These are phyloP conservation scores for Oryzias javanicus DNA, from an alignment of 2,113 vertebrate species.

Conservation along the genomic window DNA sequence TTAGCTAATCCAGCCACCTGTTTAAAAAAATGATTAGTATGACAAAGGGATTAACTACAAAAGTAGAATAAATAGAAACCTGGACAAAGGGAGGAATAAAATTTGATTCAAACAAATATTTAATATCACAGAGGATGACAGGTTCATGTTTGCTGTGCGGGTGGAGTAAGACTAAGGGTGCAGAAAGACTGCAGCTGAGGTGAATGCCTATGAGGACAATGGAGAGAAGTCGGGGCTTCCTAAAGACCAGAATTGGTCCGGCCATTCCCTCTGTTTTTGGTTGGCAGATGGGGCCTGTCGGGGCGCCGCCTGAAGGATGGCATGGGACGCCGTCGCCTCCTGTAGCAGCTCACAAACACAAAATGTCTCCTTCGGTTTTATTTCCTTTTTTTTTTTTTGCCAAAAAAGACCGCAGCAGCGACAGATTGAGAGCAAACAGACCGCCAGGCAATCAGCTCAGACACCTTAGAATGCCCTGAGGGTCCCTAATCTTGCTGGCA, in stretches of 20 bases:
- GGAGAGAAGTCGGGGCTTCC: constrained; percentile 20
- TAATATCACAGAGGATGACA: constrained; percentile 26
- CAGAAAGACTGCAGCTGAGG: not conserved
- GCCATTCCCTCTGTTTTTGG: constrained; percentile 47
- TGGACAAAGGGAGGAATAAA: constrained; percentile 23
- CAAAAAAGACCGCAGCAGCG: constrained; percentile 56
- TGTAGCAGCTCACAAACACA: constrained; percentile 14
- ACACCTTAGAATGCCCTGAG: constrained; percentile 72
- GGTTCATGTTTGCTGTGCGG: constrained; percentile 36
- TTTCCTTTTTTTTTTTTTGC: constrained; percentile 44
- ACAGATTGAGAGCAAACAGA: constrained; percentile 80
- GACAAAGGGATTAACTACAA: constrained; percentile 18
- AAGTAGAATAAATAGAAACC: constrained; percentile 31
- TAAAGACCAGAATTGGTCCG: constrained; percentile 32
- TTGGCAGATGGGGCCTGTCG: constrained; percentile 77
- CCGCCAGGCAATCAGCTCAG: constrained; percentile 72
- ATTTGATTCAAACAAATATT: constrained; percentile 27
- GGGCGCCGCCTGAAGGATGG: constrained; percentile 73
- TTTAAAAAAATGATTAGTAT: constrained; percentile 21
- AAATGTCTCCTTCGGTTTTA: constrained; percentile 36
- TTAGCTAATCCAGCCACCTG: constrained; percentile 36
- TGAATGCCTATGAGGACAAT: constrained; percentile 21
- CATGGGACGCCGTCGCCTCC: constrained; percentile 41
- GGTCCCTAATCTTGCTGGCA: constrained; percentile 55
- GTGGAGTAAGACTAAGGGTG: constrained; percentile 18